phyloP scores from a whole-genome alignment of 2,797 vertebrate genomes.

The Gymnoscopelus braueri region DNA sequence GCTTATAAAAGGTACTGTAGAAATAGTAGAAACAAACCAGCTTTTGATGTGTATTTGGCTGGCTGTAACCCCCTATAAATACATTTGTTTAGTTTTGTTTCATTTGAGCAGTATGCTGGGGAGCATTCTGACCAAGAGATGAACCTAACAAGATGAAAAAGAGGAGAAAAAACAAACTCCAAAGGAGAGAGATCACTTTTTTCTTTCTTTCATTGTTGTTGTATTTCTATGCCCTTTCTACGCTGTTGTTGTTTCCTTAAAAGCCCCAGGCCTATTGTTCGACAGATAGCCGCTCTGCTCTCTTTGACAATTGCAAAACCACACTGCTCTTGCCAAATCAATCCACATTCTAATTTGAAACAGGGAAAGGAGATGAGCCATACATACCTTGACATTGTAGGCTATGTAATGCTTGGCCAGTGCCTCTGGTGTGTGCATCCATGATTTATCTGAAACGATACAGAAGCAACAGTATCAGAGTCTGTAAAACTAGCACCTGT shows the following conservation, averaged over 20 bases:
- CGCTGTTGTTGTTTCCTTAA: not conserved
- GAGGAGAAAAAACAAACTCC: no score
- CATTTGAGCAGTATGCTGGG: no score
- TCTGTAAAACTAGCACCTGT: not conserved
- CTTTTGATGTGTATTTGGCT: no score
- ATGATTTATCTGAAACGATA: constrained; percentile 94
- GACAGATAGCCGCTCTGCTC: not conserved
- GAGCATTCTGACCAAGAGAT: no score
- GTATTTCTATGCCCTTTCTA: not conserved
- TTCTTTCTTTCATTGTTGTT: no score
- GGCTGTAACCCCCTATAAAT: no score
- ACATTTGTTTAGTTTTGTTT: no score
- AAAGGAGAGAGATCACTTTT: no score
- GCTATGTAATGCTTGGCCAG: constrained; percentile 97
- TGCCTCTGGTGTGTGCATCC: constrained; percentile 98
- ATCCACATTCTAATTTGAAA: no score
- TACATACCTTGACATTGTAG: constrained; percentile 96
- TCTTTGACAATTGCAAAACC: not conserved
- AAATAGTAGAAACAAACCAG: no score
- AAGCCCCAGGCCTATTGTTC: not conserved
- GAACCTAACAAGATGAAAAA: no score
- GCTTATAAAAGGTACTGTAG: no score
- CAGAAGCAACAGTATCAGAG: constrained; percentile 20
- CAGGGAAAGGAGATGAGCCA: not conserved
- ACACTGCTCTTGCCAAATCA: not conserved